Evolutionary conservation across 2,113 vertebrate species (phyloP).

Genomic region (Tragelaphus scriptus): DNA sequence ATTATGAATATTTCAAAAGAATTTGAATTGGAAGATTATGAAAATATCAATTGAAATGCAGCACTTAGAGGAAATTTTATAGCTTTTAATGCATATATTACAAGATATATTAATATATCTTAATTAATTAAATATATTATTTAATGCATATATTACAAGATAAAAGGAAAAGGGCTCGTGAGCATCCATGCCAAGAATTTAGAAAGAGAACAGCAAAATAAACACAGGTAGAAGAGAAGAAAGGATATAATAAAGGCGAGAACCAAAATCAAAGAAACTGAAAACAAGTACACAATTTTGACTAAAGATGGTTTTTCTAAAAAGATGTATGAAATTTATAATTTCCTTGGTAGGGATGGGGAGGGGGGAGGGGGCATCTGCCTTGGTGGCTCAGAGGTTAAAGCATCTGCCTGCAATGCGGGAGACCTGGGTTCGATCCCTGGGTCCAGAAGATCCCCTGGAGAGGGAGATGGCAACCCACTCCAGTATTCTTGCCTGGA

Average conservation of each 20-base stretch:
- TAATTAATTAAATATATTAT: too few species aligned
- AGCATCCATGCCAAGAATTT: neutral
- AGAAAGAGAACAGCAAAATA: neutral
- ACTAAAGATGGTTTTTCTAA: neutral
- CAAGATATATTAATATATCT: too few species aligned
- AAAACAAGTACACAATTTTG: neutral
- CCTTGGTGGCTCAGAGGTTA: too few species aligned
- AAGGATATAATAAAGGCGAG: neutral
- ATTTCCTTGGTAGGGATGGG: neutral
- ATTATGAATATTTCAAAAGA: neutral
- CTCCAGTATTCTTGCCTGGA: too few species aligned
- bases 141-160: neutral
- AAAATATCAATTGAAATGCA: neutral
- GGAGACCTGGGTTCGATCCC: too few species aligned
- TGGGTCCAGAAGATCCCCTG: too few species aligned
- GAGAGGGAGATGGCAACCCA: too few species aligned
- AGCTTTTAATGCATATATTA: neutral
- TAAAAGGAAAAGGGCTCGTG: neutral
- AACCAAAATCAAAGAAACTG: neutral
- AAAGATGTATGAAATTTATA: neutral
- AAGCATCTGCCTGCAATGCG: too few species aligned
- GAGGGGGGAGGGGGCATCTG: fast-evolving
- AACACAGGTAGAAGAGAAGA: neutral
- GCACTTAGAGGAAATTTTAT: neutral
- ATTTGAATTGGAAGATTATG: neutral